These are phyloP conservation scores for Salpingus planirostris DNA, from an alignment of 2,888 invertebrate genomes.

Conservation along the genomic window DNA sequence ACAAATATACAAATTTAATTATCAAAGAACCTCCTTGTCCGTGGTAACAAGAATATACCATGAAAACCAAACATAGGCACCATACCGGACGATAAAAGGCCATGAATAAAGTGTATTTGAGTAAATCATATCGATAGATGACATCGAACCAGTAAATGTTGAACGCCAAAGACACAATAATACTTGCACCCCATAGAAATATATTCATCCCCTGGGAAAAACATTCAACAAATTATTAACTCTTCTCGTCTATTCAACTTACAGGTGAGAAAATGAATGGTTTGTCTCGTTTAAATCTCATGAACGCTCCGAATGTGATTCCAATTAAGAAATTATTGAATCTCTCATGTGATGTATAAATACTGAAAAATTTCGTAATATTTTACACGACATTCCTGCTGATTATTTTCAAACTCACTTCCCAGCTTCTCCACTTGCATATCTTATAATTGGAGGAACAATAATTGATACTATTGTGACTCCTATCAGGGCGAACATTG, in stretches of 20 bases:
- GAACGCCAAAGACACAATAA: constrained; percentile 3
- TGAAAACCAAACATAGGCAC: constrained; percentile 8
- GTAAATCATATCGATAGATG: constrained; percentile 1
- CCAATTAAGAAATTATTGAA: constrained; percentile 9
- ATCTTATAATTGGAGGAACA: constrained; percentile 3
- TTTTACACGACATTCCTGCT: too few relatives aligned
- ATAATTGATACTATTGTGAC: constrained; percentile 4
- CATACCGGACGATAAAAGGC: constrained; percentile 8
- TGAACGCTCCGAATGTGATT: constrained; percentile 5
- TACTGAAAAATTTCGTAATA: too few relatives aligned
- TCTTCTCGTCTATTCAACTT: too few relatives aligned
- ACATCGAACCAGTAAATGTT: constrained; percentile 8
- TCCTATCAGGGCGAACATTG: constrained; percentile 15
- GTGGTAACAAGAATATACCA: constrained; percentile 9
- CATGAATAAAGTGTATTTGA: constrained; percentile 8
- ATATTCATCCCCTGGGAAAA: constrained; percentile 4
- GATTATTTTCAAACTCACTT: constrained; percentile 4
- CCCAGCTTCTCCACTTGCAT: constrained; percentile 1
- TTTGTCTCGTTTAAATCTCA: constrained; percentile 7
- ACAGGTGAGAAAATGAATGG: constrained; percentile 6
- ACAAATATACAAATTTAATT: too few relatives aligned
- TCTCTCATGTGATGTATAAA: constrained; percentile 5
- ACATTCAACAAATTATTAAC: too few relatives aligned
- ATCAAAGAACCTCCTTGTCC: constrained; percentile 10
- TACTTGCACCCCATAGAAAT: constrained; percentile 4